These are phyloP conservation scores for Schizaphis graminum DNA, from an alignment of 2,888 invertebrate genomes.

Conservation along the genomic window DNA sequence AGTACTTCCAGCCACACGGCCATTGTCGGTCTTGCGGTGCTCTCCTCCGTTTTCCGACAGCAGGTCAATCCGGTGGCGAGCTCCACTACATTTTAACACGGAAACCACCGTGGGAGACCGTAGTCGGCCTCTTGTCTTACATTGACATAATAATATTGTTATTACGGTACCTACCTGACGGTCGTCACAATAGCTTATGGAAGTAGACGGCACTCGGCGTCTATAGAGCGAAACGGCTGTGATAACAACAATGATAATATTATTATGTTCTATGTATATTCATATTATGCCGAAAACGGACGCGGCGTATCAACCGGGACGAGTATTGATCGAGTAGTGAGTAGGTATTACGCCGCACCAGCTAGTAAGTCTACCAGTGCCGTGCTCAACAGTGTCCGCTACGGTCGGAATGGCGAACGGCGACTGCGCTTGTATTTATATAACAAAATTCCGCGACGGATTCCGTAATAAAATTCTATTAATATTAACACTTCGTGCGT, in stretches of 20 bases:
- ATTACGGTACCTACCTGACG: not conserved
- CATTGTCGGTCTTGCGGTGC: not conserved
- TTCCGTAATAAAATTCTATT: not conserved
- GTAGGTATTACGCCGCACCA: not conserved
- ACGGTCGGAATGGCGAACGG: not conserved
- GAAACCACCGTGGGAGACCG: not conserved
- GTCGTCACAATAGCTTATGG: not conserved
- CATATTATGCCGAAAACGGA: not conserved
- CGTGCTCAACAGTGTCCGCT: not conserved
- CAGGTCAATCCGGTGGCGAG: not conserved
- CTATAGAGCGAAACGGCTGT: not conserved
- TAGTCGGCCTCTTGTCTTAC: not conserved
- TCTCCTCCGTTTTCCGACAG: not conserved
- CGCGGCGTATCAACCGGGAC: not conserved
- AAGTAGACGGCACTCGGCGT: not conserved
- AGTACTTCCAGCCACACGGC: conserved; percentile 42
- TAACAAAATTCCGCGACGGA: not conserved
- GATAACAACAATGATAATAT: not conserved
- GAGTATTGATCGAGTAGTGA: not conserved
- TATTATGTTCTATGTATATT: not conserved
- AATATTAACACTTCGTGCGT: not conserved
- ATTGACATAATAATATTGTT: not conserved
- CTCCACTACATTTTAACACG: not conserved
- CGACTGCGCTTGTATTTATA: not conserved
- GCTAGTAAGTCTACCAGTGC: not conserved